Evolutionary conservation across 2,888 invertebrate species (phyloP).

Genomic region (Gisinianus flammeolus): DNA sequence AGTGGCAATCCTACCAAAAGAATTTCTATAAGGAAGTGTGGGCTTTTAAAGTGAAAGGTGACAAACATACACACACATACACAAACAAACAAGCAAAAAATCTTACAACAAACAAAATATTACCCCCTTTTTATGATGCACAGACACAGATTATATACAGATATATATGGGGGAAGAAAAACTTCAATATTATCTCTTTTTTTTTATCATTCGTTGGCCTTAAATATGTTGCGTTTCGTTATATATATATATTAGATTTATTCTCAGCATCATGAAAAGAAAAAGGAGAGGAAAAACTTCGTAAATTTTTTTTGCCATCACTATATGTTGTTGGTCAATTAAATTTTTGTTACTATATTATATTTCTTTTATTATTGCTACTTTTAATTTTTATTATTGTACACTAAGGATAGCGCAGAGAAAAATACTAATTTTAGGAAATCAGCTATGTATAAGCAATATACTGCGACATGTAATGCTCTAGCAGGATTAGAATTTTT

Average conservation of each 20-base stretch:
- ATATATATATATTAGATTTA: not conserved
- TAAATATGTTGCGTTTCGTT: not conserved
- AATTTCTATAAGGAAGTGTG: constrained; percentile 76
- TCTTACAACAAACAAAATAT: not conserved
- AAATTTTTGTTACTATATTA: not conserved
- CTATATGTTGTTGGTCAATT: not conserved
- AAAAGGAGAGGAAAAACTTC: not conserved
- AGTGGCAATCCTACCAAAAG: constrained; percentile 78
- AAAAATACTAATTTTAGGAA: constrained; percentile 8
- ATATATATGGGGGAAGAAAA: not conserved
- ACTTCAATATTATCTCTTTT: not conserved
- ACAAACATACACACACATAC: not conserved
- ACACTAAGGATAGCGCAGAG: not conserved
- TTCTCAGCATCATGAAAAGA: not conserved
- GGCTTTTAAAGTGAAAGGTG: constrained; percentile 60
- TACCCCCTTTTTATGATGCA: constrained; percentile 5
- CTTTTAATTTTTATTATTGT: not conserved
- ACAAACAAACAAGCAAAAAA: no score
- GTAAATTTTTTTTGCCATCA: not conserved
- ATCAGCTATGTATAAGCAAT: not conserved
- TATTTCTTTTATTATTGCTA: not conserved
- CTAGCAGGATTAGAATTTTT: not conserved
- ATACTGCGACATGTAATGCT: not conserved
- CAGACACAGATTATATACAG: not conserved
- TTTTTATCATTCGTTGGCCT: constrained; percentile 3